Evolutionary conservation across 2,113 vertebrate genomes (phyloP), one percentile per base, ranked within the genome.

Genomic region (Dryoscopus gambensis): DNA sequence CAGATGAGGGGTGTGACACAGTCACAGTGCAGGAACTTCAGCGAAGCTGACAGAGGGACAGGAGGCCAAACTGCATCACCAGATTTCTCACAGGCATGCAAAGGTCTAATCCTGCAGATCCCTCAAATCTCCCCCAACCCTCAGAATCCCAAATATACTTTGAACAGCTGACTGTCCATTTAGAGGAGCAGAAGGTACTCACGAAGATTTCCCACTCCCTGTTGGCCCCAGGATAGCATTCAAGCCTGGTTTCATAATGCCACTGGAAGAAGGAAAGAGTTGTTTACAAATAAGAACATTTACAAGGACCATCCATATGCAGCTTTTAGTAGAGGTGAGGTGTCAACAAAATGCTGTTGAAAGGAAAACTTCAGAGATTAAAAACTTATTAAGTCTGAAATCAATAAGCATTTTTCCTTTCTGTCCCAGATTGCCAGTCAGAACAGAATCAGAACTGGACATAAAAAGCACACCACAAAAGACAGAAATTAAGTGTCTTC

Each of bases 171-270:
- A 64, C 6, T 77, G 52, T 56, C 22, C 25, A 55, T 52, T 75
- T 53, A 52, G 85, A 86, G 30, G 19, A 91, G 39, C 23, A 83
- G 46, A 87, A 95, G 74, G n/a, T 96, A 99, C 99, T 98, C 75
- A 99, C 98, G 98, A 98, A 79, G 98, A 99, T 94, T 99, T 98
- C 17, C 98, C 98, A 37, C 98, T 97, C 71, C 98, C 99, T 35
- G 98, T 99, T 8, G 98, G 98, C 35, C 98, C 98, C 85, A 99
- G 97, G 89, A 98, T 98, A 49, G 98, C 98, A 60, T 98, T 99
- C 94, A 99, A 97, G 67, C 98, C 98, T 47, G 98, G 98, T 97
- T 95, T 98, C 98, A 98, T 98, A 83, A 98, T 97, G 59, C 98
- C 98, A 96, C 98, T 99, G 95, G 20, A 96, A 98, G 63, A 97